A percentile compares a stretch with the other conserved stretches of the same genome.
phyloP scores from a whole-genome alignment of 23 tunicate genomes.

The Halocynthia aurantium region DNA sequence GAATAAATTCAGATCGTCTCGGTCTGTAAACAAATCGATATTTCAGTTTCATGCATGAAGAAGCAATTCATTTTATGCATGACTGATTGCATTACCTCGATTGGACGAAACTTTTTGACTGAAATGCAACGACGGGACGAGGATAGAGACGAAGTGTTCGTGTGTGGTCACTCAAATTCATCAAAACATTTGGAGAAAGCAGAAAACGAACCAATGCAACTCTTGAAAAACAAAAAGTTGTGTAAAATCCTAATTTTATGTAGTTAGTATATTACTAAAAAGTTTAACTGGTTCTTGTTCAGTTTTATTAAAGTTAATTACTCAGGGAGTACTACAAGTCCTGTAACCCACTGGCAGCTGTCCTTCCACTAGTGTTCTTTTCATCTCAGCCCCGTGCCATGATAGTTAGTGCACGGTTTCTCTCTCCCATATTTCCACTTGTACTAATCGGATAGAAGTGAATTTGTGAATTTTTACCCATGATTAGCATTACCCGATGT shows the following conservation, averaged over 20 bases:
- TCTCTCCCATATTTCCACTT: too few species aligned
- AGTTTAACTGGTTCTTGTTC: background rate
- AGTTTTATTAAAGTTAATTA: too few species aligned
- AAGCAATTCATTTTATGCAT: background rate
- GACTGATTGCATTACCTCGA: slow-evolving; percentile 27
- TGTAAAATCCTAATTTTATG: too few species aligned
- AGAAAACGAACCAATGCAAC: slow-evolving; percentile 97
- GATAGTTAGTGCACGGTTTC: too few species aligned
- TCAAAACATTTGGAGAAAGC: slow-evolving; percentile 74
- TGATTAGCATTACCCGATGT: too few species aligned
- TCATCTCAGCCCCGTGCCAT: too few species aligned
- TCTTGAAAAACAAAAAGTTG: slow-evolving; percentile 26
- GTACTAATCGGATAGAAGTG: too few species aligned
- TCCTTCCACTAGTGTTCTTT: too few species aligned
- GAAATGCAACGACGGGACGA: slow-evolving; percentile 97
- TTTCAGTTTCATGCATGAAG: background rate
- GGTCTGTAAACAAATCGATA: slow-evolving; percentile 25
- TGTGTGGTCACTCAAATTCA: slow-evolving; percentile 82
- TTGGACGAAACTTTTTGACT: slow-evolving; percentile 83
- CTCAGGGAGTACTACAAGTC: too few species aligned
- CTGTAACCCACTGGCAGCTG: too few species aligned
- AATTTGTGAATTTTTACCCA: too few species aligned
- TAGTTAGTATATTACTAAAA: background rate
- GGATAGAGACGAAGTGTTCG: slow-evolving; percentile 93
- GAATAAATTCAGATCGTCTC: slow-evolving; percentile 63